Percentiles rank a stretch among this genome's conserved stretches.
phyloP scores from a whole-genome alignment of 1,140 invertebrate genomes.

The Riptortus pedestris region DNA sequence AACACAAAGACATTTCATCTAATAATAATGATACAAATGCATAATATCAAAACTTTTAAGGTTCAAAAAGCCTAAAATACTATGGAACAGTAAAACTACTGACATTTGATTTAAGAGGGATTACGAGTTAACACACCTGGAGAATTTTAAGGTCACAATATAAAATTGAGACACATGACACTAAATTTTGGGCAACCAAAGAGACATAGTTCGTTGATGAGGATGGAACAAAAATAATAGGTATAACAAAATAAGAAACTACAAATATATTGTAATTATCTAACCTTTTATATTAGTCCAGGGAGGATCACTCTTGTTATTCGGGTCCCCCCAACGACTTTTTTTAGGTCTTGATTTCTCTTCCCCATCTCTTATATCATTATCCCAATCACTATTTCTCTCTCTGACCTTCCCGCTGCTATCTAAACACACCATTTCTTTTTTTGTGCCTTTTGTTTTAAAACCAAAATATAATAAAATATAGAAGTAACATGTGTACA shows the following conservation, averaged over 20 bases:
- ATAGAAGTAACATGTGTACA: too few species aligned
- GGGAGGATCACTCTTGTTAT: conserved; percentile 19
- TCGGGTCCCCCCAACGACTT: conserved; percentile 20
- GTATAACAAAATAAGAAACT: neutral
- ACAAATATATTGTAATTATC: neutral
- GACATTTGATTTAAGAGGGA: neutral
- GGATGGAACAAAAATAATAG: neutral
- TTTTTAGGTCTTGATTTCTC: conserved; percentile 20
- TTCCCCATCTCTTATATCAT: conserved; percentile 17
- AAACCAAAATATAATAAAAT: too few species aligned
- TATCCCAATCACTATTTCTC: conserved; percentile 22
- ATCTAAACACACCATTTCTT: conserved; percentile 10
- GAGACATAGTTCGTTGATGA: neutral
- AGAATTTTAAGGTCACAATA: neutral
- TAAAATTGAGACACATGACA: too few species aligned
- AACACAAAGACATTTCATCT: too few species aligned
- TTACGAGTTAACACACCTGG: neutral
- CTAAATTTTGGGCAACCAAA: too few species aligned
- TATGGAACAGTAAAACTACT: neutral
- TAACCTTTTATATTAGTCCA: conserved; percentile 15
- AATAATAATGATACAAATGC: too few species aligned
- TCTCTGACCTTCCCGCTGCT: conserved; percentile 16
- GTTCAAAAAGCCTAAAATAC: neutral
- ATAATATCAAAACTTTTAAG: too few species aligned
- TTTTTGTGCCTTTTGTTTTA: neutral